Conservation (phyloP, 2,797 vertebrate species). For the Spondyliosoma cantharus region DNA sequence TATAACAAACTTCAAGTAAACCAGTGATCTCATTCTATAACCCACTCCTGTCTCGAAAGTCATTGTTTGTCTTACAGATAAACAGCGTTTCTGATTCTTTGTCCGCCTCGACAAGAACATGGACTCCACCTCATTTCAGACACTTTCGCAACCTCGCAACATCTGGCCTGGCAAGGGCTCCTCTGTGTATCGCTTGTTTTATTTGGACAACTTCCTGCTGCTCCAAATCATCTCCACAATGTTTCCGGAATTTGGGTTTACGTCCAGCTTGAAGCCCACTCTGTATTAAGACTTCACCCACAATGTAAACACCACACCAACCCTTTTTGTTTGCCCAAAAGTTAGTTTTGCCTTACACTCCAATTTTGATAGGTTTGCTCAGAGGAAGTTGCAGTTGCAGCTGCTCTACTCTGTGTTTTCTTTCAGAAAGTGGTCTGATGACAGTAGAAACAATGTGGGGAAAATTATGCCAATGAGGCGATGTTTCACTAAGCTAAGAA, state of each 20-base stretch:
- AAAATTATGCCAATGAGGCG: background rate
- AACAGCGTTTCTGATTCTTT: constrained; percentile 61
- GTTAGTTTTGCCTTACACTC: background rate
- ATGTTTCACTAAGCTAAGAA: no score
- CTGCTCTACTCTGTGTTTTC: constrained; percentile 37
- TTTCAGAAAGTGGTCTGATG: constrained; percentile 12
- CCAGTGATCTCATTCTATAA: constrained; percentile 41
- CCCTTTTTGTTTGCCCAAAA: constrained; percentile 2
- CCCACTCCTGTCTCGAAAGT: background rate
- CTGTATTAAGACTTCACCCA: constrained; percentile 38
- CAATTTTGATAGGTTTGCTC: constrained; percentile 11
- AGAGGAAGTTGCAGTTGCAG: constrained; percentile 49
- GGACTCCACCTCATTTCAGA: constrained; percentile 68
- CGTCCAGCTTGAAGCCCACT: constrained; percentile 39
- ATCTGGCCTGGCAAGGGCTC: constrained; percentile 75
- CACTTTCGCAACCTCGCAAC: constrained; percentile 78
- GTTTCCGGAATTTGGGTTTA: constrained; percentile 63
- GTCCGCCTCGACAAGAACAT: constrained; percentile 48
- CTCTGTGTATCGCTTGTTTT: constrained; percentile 74
- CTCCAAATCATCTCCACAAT: constrained; percentile 63
- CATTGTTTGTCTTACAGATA: constrained; percentile 59
- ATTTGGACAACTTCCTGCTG: constrained; percentile 79
- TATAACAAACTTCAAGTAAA: constrained; percentile 31
- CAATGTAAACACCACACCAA: constrained; percentile 34
- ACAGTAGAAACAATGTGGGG: background rate